Evolutionary conservation across 2,888 invertebrate species (phyloP).

Genomic region (Tupiocoris notatus): DNA sequence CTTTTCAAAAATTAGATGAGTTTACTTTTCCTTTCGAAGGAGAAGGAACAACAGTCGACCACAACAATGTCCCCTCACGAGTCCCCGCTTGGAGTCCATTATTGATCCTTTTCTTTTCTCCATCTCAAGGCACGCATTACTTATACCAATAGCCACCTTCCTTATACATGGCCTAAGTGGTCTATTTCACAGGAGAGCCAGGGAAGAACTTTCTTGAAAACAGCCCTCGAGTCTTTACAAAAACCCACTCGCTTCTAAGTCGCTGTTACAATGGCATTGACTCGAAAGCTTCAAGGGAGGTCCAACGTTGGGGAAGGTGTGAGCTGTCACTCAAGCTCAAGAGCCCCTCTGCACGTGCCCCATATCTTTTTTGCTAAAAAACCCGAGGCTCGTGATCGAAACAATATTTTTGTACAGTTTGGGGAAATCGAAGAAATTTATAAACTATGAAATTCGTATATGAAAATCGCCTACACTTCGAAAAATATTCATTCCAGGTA

Average conservation of each 20-base stretch:
- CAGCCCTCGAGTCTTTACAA: background rate
- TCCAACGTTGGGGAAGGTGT: conserved; percentile 10
- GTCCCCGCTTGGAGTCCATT: background rate
- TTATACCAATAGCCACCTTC: conserved; percentile 18
- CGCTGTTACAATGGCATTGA: background rate
- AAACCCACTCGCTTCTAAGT: background rate
- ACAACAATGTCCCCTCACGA: background rate
- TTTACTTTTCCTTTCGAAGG: background rate
- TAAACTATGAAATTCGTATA: too few species aligned
- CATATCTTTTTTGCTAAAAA: conserved; percentile 9
- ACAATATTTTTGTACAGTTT: too few species aligned
- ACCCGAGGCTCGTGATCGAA: too few species aligned
- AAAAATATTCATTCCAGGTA: too few species aligned
- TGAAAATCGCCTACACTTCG: too few species aligned
- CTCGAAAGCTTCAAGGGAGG: conserved; percentile 10
- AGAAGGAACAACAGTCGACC: background rate
- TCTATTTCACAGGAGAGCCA: background rate
- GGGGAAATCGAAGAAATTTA: too few species aligned
- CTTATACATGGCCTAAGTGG: background rate
- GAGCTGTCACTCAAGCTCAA: conserved; percentile 20
- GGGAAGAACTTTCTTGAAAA: background rate
- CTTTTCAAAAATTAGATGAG: background rate
- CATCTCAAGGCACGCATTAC: background rate
- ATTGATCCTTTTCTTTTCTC: background rate
- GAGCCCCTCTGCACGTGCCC: conserved; percentile 16